Evolutionary conservation across 2,888 invertebrate genomes (phyloP).

Genomic region (Clunio marinus): DNA sequence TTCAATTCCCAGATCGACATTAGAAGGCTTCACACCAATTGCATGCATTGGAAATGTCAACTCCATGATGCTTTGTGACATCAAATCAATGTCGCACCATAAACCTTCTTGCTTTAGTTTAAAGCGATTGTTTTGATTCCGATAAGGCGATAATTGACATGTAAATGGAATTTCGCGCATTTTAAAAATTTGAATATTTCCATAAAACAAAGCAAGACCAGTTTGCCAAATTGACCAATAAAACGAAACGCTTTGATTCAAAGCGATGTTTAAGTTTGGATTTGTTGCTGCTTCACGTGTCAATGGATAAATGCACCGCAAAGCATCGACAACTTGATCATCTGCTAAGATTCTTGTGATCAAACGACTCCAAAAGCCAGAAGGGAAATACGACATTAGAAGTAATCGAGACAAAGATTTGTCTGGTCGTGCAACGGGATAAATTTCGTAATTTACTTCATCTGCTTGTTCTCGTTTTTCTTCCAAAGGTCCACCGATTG

Average conservation of each 20-base stretch:
- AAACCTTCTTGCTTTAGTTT: constrained; percentile 75
- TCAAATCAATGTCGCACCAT: constrained; percentile 80
- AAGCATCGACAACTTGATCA: constrained; percentile 73
- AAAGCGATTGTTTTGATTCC: constrained; percentile 56
- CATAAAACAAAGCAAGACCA: constrained; percentile 80
- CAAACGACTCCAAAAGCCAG: constrained; percentile 95
- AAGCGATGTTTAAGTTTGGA: not conserved
- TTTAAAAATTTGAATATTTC: constrained; percentile 73
- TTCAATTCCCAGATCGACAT: constrained; percentile 28
- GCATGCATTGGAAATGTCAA: constrained; percentile 67
- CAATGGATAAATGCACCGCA: constrained; percentile 66
- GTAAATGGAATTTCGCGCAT: constrained; percentile 73
- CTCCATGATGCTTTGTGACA: constrained; percentile 78
- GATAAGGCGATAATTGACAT: constrained; percentile 55
- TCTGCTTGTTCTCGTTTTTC: not conserved
- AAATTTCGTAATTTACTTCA: constrained; percentile 46
- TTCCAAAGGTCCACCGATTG: constrained; percentile 11
- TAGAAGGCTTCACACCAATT: constrained; percentile 33
- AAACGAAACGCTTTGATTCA: constrained; percentile 54
- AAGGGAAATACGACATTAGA: constrained; percentile 94
- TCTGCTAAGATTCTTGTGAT: constrained; percentile 90
- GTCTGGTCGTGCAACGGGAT: constrained; percentile 53
- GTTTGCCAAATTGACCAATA: constrained; percentile 95
- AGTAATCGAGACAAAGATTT: constrained; percentile 69
- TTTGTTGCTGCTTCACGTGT: constrained; percentile 60